phyloP scores from a whole-genome alignment of 2,888 invertebrate species.

The Lasiommata megera region DNA sequence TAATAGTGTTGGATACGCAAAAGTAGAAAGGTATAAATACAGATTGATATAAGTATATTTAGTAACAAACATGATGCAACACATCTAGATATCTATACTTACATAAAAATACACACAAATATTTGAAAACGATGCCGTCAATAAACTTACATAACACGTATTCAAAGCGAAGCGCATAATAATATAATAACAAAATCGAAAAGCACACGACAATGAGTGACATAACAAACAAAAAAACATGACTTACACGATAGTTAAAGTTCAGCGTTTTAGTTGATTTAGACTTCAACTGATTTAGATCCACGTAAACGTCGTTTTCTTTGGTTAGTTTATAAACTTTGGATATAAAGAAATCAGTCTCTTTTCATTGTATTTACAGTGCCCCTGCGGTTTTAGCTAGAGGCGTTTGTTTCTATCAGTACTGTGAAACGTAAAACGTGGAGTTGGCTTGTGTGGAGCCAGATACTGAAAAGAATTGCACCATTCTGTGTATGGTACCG shows the following conservation, averaged over 20 bases:
- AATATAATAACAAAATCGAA: conserved; percentile 46
- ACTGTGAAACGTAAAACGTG: conserved; percentile 84
- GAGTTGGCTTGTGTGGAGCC: conserved; percentile 83
- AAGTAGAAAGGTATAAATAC: neutral
- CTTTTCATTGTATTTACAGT: conserved; percentile 73
- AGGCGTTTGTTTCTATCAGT: conserved; percentile 63
- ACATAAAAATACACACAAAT: conserved; percentile 27
- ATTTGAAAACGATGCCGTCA: conserved; percentile 20
- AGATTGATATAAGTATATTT: neutral
- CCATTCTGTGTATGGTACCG: conserved; percentile 83
- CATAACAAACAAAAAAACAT: conserved; percentile 76
- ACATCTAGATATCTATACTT: conserved; percentile 27
- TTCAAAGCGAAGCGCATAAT: conserved; percentile 70
- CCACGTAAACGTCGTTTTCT: conserved; percentile 61
- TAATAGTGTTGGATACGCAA: neutral
- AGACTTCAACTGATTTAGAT: conserved; percentile 55
- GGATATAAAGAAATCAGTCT: conserved; percentile 75
- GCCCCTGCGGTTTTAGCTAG: conserved; percentile 57
- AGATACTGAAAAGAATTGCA: conserved; percentile 83
- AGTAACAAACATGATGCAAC: conserved; percentile 18
- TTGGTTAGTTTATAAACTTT: conserved; percentile 68
- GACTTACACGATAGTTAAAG: conserved; percentile 77
- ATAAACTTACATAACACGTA: conserved; percentile 25
- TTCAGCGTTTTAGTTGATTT: conserved; percentile 66
- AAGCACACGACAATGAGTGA: conserved; percentile 80